Evolutionary conservation across 1,140 invertebrate genomes (phyloP), one percentile per base, ranked within the genome.

Genomic region (Trichoplusia ni): DNA sequence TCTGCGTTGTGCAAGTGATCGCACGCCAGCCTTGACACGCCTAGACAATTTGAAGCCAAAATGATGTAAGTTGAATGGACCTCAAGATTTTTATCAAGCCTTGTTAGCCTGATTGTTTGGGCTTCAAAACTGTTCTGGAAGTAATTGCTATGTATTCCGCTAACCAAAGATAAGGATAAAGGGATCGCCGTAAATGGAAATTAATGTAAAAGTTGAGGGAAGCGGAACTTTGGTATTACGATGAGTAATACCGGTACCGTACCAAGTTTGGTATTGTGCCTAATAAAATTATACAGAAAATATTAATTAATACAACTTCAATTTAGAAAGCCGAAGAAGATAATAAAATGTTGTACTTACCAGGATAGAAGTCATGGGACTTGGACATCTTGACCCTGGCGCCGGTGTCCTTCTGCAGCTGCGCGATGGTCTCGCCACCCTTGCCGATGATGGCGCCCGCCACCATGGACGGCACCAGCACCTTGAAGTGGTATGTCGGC

Each of bases 321-420:
- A n/a, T n/a, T n/a, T n/a, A n/a, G n/a, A n/a, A n/a, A n/a, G n/a
- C n/a, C n/a, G 4, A 4, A 33, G n/a, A 4, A 21, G 11, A 19
- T 6, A 38, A 18, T 25, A 16, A 40, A 16, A 38, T 7, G 2
- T 16, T 13, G 5, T n/a, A 53, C 91, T 92, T 92, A 98, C 98
- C 98, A 92, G 98, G 98, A 93, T 99, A 99, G 91, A 98, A 99
- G 89, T 99, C 98, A 86, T 98, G 97, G 11, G 97, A 97, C 92
- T 99, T 99, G 65, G 98, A 99, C 98, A 99, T 99, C 93, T 99
- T 99, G 61, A 99, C 96, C 74, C 97, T 93, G 69, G 98, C 97
- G 77, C 96, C 96, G 31, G 97, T 97, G 85, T 99, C 97, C 90
- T 98, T 98, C 91, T 99, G 98, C 74, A 99, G 91, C 85, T 98